phyloP scores from a whole-genome alignment of 2,113 vertebrate species.

The Balaeniceps rex region DNA sequence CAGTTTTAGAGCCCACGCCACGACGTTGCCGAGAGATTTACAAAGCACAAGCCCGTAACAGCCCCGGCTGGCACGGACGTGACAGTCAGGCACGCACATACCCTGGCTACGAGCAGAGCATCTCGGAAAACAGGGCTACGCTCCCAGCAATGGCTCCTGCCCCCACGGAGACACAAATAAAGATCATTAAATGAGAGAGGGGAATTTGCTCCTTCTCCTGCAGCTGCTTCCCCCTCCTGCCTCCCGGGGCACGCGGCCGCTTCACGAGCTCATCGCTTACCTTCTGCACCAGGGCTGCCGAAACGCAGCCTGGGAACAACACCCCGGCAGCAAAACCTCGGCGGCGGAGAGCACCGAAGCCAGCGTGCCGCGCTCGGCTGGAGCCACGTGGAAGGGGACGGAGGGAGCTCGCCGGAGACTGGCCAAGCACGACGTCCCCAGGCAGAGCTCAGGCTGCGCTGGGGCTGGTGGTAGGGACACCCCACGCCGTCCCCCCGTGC shows the following conservation, averaged over 20 bases:
- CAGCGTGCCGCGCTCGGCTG: rapidly evolving
- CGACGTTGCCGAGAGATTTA: background rate
- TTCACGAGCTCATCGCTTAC: background rate
- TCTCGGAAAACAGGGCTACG: background rate
- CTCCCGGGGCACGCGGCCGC: rapidly evolving
- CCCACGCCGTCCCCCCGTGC: background rate
- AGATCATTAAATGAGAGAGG: background rate
- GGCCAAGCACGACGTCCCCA: background rate
- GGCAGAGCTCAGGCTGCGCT: background rate
- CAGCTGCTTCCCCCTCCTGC: background rate
- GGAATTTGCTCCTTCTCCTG: background rate
- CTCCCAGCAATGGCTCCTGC: background rate
- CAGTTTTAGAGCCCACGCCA: background rate
- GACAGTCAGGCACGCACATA: background rate
- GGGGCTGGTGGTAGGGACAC: background rate
- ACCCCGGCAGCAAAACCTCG: background rate
- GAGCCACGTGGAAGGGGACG: rapidly evolving
- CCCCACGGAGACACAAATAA: background rate
- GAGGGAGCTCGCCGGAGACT: rapidly evolving
- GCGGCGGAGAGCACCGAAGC: background rate
- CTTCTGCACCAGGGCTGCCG: background rate
- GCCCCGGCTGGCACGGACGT: background rate
- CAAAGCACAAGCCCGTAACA: background rate
- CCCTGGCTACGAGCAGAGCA: background rate
- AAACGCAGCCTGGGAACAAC: background rate